A percentile compares a stretch with the other conserved stretches of the same genome.
Evolutionary conservation across 1,140 invertebrate genomes (phyloP).

Genomic region (Melitaea cinxia): DNA sequence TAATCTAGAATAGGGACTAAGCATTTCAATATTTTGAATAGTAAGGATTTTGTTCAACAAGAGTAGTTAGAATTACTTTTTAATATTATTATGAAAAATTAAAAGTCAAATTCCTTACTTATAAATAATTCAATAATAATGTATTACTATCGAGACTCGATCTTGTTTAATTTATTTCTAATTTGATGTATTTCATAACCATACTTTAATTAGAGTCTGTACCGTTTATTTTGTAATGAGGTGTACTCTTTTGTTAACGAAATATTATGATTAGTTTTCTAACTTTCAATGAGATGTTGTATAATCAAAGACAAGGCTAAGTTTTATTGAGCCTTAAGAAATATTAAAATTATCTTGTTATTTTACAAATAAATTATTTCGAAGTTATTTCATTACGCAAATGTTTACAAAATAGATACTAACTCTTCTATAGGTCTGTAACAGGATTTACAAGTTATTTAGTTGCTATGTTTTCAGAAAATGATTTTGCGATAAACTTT

Average conservation of each 20-base stretch:
- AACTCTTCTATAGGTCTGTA: constrained; percentile 13
- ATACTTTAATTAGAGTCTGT: too few relatives aligned
- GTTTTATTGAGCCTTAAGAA: not conserved
- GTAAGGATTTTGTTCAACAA: not conserved
- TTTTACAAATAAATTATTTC: not conserved
- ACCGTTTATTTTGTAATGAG: too few relatives aligned
- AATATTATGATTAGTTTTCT: not conserved
- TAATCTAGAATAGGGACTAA: not conserved
- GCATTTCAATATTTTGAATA: not conserved
- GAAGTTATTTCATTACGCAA: constrained; percentile 8
- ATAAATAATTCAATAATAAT: too few relatives aligned
- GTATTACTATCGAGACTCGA: too few relatives aligned
- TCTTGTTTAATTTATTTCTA: too few relatives aligned
- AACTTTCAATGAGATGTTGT: not conserved
- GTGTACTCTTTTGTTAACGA: too few relatives aligned
- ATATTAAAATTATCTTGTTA: not conserved
- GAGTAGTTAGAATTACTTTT: too few relatives aligned
- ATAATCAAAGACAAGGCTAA: not conserved
- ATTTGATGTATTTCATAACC: too few relatives aligned
- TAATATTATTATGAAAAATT: too few relatives aligned
- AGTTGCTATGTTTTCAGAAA: constrained; percentile 14
- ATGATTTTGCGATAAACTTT: constrained; percentile 24
- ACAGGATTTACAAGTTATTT: constrained; percentile 21
- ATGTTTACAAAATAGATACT: constrained; percentile 15
- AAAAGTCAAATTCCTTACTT: too few relatives aligned